Evolutionary conservation across 2,113 vertebrate genomes (phyloP).

Genomic region (Sinocyclocheilus anshuiensis): DNA sequence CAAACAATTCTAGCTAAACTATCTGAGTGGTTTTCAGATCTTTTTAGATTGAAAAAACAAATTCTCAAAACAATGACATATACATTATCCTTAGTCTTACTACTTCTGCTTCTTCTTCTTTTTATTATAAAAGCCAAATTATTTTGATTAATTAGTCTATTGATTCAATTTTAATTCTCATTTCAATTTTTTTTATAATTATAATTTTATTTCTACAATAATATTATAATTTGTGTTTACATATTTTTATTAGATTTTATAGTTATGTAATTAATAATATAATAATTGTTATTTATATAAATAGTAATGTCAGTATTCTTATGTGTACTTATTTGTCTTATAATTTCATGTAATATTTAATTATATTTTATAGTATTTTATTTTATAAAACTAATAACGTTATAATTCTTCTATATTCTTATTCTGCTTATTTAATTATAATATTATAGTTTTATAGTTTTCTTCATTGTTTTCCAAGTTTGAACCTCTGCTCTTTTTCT

Average conservation of each 20-base stretch:
- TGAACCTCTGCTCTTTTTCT: not conserved
- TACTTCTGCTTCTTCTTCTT: no score
- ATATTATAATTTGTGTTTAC: not conserved
- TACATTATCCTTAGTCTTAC: no score
- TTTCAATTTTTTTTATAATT: not conserved
- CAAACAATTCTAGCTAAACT: not conserved
- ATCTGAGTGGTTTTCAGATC: not conserved
- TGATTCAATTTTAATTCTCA: not conserved
- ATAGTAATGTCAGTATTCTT: not conserved
- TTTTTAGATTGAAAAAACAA: not conserved
- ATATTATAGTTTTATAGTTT: not conserved
- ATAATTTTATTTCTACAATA: not conserved
- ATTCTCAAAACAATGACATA: not conserved
- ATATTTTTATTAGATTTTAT: not conserved
- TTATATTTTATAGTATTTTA: not conserved
- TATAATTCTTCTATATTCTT: not conserved
- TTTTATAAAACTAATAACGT: not conserved
- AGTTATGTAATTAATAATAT: not conserved
- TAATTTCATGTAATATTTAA: no score
- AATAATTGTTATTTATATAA: not conserved
- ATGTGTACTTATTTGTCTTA: not conserved
- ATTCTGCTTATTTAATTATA: not conserved
- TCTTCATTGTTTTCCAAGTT: not conserved
- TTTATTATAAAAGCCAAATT: not conserved
- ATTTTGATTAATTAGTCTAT: not conserved